Evolutionary conservation across 2,797 vertebrate genomes (phyloP), one percentile per base, ranked within the genome.

Genomic region (Columba guinea): DNA sequence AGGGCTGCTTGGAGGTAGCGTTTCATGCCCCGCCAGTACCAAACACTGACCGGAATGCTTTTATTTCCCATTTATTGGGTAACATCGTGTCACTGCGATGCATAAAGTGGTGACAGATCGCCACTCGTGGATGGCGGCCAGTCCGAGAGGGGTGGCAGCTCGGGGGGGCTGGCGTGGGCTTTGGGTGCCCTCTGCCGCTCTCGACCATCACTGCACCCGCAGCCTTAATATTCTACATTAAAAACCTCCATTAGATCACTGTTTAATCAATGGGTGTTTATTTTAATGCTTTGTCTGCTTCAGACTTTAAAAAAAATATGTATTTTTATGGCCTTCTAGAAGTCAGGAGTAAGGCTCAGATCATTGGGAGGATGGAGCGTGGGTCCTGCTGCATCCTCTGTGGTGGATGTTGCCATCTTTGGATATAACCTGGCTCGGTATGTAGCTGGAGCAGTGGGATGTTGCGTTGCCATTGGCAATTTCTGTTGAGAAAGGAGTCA

Each of bases 121-220:
- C 74, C 91, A 41, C 13, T 34, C 12, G 41, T 63, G 52, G 35
- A 9, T 73, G 48, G 37, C 24, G 37, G 51, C 59, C 3, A 19
- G 9, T 19, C 79, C 3, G 4, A 41, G 58, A 9, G 34, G 14
- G 15, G 3, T 30, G 65, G 13, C 11, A 3, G 7, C 13, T 67
- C 16, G 2, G 3, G 10, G 49, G 49, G 51, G 24, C 94, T 84
- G 60, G 80, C 14, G 78, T 56, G 55, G 96, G 94, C 92, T 96
- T 82, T 11, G 91, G 84, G 90, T 55, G 96, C 98, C 98, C 97
- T 97, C 98, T 98, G 93, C 97, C 81, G 98, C 60, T 74, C 39
- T 5, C 9, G 3, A 10, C 46, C 14, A 55, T 49, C 26, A 69
- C 70, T 97, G 84, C 97, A 97, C 30, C 46, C 58, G 23, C 56